These are phyloP conservation scores for Eutolmus rufibarbis DNA, from an alignment of 2,888 invertebrate genomes.

Conservation along the genomic window DNA sequence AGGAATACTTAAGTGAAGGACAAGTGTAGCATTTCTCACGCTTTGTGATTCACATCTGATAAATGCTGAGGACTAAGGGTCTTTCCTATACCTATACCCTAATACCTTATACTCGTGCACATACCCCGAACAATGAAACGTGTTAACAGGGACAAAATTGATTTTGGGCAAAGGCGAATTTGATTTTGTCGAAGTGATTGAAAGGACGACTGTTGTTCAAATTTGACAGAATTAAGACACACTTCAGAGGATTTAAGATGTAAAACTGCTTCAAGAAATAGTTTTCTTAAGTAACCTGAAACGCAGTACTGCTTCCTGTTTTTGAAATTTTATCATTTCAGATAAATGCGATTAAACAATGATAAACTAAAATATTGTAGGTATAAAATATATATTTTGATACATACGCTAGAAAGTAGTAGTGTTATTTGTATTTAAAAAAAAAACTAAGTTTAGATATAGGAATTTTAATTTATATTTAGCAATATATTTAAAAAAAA, in stretches of 20 bases:
- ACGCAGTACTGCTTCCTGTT: not conserved
- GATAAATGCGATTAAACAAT: too few species aligned
- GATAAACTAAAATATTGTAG: too few species aligned
- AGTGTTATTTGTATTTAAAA: too few species aligned
- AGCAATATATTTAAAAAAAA: too few species aligned
- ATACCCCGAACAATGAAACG: conserved; percentile 11
- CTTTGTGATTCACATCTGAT: conserved; percentile 37
- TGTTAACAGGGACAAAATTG: conserved; percentile 18
- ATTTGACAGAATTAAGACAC: not conserved
- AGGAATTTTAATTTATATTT: too few species aligned
- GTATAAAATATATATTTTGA: too few species aligned
- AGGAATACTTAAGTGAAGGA: conserved; percentile 34
- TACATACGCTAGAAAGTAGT: too few species aligned
- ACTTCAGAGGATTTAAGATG: not conserved
- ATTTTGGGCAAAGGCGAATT: not conserved
- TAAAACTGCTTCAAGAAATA: not conserved
- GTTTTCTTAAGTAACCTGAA: not conserved
- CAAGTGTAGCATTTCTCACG: conserved; percentile 42
- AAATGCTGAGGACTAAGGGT: not conserved
- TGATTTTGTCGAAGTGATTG: not conserved
- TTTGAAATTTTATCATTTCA: too few species aligned
- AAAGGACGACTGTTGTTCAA: not conserved
- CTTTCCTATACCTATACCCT: not conserved
- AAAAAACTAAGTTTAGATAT: too few species aligned
- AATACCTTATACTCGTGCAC: not conserved